phyloP scores from a whole-genome alignment of 2,888 invertebrate genomes.

The Physocephala rufipes region DNA sequence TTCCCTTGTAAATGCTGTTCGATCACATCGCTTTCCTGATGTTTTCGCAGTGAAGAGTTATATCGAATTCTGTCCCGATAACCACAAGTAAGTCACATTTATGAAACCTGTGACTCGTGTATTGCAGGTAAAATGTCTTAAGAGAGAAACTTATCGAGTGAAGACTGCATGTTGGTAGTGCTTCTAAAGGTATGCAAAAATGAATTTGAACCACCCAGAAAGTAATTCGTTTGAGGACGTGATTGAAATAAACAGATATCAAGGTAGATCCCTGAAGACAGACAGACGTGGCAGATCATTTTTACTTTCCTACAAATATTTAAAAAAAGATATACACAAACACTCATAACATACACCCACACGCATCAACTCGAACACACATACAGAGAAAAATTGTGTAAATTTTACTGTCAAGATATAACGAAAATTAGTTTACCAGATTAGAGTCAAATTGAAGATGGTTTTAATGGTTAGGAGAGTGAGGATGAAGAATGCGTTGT shows the following conservation, averaged over 20 bases:
- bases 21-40: neutral
- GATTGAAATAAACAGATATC: constrained; percentile 27
- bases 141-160: too few relatives aligned
- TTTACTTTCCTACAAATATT: constrained; percentile 18
- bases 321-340: constrained; percentile 15
- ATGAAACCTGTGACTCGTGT: neutral
- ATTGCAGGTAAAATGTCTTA: too few relatives aligned
- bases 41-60: constrained; percentile 21
- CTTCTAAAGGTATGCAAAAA: constrained; percentile 44
- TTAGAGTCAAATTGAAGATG: constrained; percentile 50
- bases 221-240: constrained; percentile 29
- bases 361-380: constrained; percentile 21
- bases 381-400: constrained; percentile 53
- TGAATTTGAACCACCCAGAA: constrained; percentile 23
- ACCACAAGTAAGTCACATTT: constrained; percentile 24
- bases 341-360: neutral
- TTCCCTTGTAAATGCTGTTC: neutral
- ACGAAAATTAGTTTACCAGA: constrained; percentile 63
- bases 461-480: constrained; percentile 8
- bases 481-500: neutral
- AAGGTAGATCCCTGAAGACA: neutral
- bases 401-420: constrained; percentile 64
- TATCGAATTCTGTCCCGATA: constrained; percentile 3
- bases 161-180: neutral
- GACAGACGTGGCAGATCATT: constrained; percentile 19